Evolutionary conservation across 2,888 invertebrate genomes (phyloP), one percentile per base, ranked within the genome.

Genomic region (Microctonus aethiopoides): DNA sequence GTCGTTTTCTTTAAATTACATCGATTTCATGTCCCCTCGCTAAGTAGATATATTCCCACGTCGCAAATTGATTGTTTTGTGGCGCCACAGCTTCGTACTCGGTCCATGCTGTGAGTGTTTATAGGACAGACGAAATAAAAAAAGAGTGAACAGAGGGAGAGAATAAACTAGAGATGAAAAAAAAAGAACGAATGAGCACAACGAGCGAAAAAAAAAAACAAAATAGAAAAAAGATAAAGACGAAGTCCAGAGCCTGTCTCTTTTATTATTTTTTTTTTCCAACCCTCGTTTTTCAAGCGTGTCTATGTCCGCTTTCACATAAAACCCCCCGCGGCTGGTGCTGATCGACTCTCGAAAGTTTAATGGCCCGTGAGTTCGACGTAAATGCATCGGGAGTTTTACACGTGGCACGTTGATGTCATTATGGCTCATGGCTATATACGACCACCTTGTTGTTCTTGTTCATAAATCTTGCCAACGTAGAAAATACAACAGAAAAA

Each of bases 281-380:
- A 32, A 9, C 32, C 32, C 29, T 32, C 36, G 56, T 65, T 54
- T 41, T 16, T 36, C 34, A 46, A 54, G 39, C 56, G 56, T 26
- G 60, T 60, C 63, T 56, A 22, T 54, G 65, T 56, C 56, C 65
- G 26, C 39, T 51, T 34, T 34, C 63, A 20, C 52, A 54, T 29
- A 70, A 70, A 60, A 60, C 29, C 56, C 41, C 66, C 41, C 56
- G 67, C 60, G 65, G 67, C 67, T 60, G 72, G 59, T 62, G 69
- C 51, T 69, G 72, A 75, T 75, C 71, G 73, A 73, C 69, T 71
- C 69, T 68, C 69, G 71, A 75, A 72, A 73, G 75, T 75, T 75
- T 72, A 73, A 75, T 75, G 73, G 75, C 61, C 67, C 69, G 65
- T 71, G 69, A 71, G 66, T 73, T 73, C 29, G 69, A 75, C 69